Percentiles rank a stretch among this genome's conserved stretches.
These are phyloP conservation scores for Autographa pulchrina DNA, from an alignment of 2,888 invertebrate species.

Conservation along the genomic window DNA sequence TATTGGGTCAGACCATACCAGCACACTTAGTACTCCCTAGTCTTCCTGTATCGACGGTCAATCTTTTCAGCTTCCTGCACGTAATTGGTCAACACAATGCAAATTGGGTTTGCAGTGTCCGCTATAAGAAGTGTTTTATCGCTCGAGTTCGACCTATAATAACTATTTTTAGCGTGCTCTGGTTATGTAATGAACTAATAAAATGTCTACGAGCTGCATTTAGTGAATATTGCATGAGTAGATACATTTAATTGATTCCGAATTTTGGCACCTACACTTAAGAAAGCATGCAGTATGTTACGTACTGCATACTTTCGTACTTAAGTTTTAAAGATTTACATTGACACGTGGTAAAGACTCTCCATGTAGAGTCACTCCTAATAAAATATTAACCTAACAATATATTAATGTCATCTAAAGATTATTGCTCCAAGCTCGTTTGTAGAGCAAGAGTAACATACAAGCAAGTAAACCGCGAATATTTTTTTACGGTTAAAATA, in stretches of 20 bases:
- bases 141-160: conserved; percentile 25
- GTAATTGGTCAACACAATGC: conserved; percentile 49
- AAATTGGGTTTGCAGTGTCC: conserved; percentile 51
- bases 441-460: background rate
- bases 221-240: conserved; percentile 18
- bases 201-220: conserved; percentile 29
- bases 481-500: background rate
- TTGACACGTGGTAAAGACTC: no score
- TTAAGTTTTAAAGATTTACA: no score
- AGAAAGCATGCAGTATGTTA: no score
- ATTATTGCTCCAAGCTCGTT: background rate
- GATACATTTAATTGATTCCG: background rate
- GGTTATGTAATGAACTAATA: conserved; percentile 25
- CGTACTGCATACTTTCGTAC: background rate
- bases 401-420: background rate
- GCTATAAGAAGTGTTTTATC: conserved; percentile 26
- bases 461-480: background rate
- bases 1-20: conserved; percentile 55
- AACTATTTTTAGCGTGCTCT: conserved; percentile 11
- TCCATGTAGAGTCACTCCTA: no score
- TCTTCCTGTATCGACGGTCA: conserved; percentile 53
- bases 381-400: no score
- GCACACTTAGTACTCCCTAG: conserved; percentile 49
- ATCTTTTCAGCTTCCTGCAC: conserved; percentile 54
- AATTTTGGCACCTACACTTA: background rate